Evolutionary conservation across 1,140 invertebrate species (phyloP), one percentile per base, ranked within the genome.

Genomic region (Reticulitermes speratus): DNA sequence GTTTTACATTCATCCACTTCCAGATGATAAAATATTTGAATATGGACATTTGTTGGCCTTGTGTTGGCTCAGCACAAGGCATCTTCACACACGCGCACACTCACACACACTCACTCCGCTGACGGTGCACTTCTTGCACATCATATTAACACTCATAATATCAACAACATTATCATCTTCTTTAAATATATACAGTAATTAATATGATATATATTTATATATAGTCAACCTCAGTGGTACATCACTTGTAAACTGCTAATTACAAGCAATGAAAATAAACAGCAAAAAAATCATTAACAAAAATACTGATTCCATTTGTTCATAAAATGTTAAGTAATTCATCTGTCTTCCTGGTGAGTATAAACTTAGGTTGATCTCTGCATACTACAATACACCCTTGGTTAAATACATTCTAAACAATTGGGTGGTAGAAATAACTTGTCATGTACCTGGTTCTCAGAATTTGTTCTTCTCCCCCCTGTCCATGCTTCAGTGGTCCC

Each of bases 261-360:
- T 52, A 84, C 44, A 52, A 32, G 45, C 30, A 84, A 84, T n/a
- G 30, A 84, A 84, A 52, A 84, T n/a, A 84, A 84, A 55, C 45
- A 84, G 30, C 45, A 84, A 84, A 83, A 84, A 84, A 84, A 84
- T 52, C 45, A 84, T 59, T 84, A 84, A 84, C 48, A 84, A 84
- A 84, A 84, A 84, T 84, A 84, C 83, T 84, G 83, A 84, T 84
- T 84, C 83, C 83, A 84, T 84, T 84, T 45, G 45, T 52, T 84
- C 44, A 12, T 52, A 45, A 84, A 48, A 84, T 84, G 55, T 55
- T 84, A 52, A 59, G 83, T 84, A 84, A 84, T 75, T 75, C 48
- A 30, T 83, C 21, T 48, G n/a, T 84, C 83, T 84, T 52, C 59
- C 45, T 19, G 83, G 25, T 84, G 83, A 52, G 45, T 84, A 84